These are phyloP conservation scores for Salvelinus fontinalis DNA, from an alignment of 2,113 vertebrate species.

Conservation along the genomic window DNA sequence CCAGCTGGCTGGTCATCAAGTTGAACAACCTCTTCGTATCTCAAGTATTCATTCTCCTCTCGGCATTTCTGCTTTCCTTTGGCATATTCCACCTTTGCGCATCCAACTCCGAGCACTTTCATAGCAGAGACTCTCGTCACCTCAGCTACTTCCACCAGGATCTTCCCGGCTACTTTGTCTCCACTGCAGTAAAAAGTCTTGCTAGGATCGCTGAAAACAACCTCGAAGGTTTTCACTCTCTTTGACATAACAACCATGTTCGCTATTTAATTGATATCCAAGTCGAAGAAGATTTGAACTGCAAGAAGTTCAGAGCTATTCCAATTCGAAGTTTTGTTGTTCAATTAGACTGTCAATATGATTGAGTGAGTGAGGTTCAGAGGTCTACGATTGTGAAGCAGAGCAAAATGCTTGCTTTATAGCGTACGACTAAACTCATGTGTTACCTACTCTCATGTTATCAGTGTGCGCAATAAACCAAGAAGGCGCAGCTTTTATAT, in stretches of 20 bases:
- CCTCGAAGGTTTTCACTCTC: slow-evolving; percentile 78
- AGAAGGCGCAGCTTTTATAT: slow-evolving; percentile 67
- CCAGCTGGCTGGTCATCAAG: slow-evolving; percentile 82
- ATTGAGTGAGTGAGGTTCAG: background rate
- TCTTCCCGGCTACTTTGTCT: slow-evolving; percentile 81
- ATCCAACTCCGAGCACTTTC: slow-evolving; percentile 79
- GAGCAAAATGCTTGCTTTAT: background rate
- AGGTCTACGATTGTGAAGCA: background rate
- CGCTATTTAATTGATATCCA: background rate
- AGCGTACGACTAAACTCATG: background rate
- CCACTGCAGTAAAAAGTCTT: slow-evolving; percentile 84
- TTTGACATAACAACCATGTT: slow-evolving; percentile 83
- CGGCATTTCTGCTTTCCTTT: slow-evolving; percentile 86
- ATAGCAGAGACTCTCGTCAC: slow-evolving; percentile 78
- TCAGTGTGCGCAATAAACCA: slow-evolving; percentile 20
- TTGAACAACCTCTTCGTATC: slow-evolving; percentile 77
- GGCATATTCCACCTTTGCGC: slow-evolving; percentile 85
- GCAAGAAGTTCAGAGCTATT: too few relatives aligned
- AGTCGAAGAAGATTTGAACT: too few relatives aligned
- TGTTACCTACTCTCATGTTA: background rate
- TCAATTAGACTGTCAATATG: slow-evolving; percentile 13
- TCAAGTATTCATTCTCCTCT: slow-evolving; percentile 86
- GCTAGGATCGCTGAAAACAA: slow-evolving; percentile 78
- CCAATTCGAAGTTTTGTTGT: background rate
- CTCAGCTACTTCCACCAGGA: slow-evolving; percentile 85